Evolutionary conservation across 2,113 vertebrate species (phyloP), one percentile per base, ranked within the genome.

Genomic region (Odobenus rosmarus): DNA sequence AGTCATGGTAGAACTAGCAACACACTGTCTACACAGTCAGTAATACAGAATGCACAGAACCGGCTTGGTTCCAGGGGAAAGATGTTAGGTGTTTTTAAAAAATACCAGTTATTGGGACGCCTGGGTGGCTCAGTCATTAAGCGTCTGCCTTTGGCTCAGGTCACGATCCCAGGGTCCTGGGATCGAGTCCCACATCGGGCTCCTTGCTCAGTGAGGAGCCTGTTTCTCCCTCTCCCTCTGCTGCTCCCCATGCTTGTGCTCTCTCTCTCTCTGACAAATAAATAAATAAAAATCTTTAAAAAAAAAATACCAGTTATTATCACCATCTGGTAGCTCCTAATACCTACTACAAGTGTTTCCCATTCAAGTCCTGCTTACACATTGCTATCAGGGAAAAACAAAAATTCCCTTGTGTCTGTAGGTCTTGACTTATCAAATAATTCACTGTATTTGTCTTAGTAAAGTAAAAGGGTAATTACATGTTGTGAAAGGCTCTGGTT

Each of bases 401-500:
- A 84, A 95, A 79, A 15, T 80, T 57, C 26, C 49, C 7, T 69
- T 11, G 4, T 15, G 7, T 89, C 49, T 49, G 11, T 33, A 72
- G 28, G 15, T 84, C 31, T 89, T 69, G 11, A 81, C 76, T 71
- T 71, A 2, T 85, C 81, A 81, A 33, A 55, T 80, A 88, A 85
- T 18, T 93, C 39, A 33, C 24, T 12, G 0, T 90, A 88, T 72
- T 85, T 89, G 3, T 95, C 49, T 42, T 95, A 49, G 39, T 81
- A 89, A 16, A 86, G 24, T 88, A 51, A 61, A 94, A 84, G 21
- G 5, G 36, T 88, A 61, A 86, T 96, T 97, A 72, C 3, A 76
- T 80, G 11, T 87, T 83, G 9, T 84, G 28, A 76, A 93, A 95
- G 12, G 31, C 36, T 96, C 53, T 82, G 4, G 83, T 92, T 96